These are phyloP conservation scores for Luperina testacea DNA, from an alignment of 2,888 invertebrate species.

Conservation along the genomic window DNA sequence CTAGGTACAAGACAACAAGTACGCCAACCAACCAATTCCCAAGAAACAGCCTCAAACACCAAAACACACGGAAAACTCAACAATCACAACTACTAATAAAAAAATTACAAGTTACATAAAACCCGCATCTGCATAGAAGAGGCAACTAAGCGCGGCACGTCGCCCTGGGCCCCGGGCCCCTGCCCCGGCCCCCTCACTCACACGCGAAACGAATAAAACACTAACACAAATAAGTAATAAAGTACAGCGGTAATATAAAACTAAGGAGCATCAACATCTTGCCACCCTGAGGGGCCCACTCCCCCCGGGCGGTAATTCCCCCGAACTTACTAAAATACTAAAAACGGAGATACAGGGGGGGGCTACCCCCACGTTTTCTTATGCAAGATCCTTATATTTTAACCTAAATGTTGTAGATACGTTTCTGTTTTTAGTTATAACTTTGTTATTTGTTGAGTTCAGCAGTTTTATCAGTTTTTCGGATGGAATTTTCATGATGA, in stretches of 20 bases:
- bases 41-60: slow-evolving; percentile 8
- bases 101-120: slow-evolving; percentile 73
- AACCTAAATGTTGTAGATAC: slow-evolving; percentile 86
- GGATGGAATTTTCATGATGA: slow-evolving; percentile 41
- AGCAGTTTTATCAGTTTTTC: slow-evolving; percentile 58
- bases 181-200: slow-evolving; percentile 72
- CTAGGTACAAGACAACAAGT: neutral
- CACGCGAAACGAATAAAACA: slow-evolving; percentile 75
- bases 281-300: slow-evolving; percentile 71
- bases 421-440: slow-evolving; percentile 67
- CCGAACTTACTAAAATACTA: slow-evolving; percentile 91
- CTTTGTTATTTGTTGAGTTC: slow-evolving; percentile 64
- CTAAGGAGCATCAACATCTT: slow-evolving; percentile 91
- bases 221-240: slow-evolving; percentile 89
- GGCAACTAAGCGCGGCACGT: slow-evolving; percentile 74
- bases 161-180: slow-evolving; percentile 66
- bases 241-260: slow-evolving; percentile 90
- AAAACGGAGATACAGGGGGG: slow-evolving; percentile 90
- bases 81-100: slow-evolving; percentile 69
- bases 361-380: slow-evolving; percentile 85
- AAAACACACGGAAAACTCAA: slow-evolving; percentile 50
- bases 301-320: slow-evolving; percentile 85
- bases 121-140: slow-evolving; percentile 86
- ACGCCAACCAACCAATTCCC: slow-evolving; percentile 15
- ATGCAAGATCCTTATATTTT: slow-evolving; percentile 90